Evolutionary conservation across 2,888 invertebrate genomes (phyloP).

Genomic region (Carcina quercana): DNA sequence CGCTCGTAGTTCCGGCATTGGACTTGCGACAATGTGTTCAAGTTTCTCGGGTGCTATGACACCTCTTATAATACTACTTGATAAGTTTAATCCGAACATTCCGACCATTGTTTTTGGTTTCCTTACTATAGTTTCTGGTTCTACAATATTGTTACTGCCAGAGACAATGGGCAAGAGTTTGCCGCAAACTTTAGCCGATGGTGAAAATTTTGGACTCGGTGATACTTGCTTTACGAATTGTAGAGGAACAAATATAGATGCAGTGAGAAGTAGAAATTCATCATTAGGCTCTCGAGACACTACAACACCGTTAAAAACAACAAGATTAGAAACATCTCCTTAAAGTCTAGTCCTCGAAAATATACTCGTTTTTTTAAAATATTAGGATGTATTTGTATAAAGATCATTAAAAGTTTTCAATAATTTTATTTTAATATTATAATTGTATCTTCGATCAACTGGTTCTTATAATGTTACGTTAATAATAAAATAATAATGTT

Average conservation of each 20-base stretch:
- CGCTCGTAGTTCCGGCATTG: conserved; percentile 87
- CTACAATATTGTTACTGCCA: conserved; percentile 82
- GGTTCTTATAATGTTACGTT: too few relatives aligned
- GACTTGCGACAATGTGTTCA: conserved; percentile 89
- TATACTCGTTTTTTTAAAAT: too few relatives aligned
- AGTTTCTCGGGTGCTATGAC: conserved; percentile 87
- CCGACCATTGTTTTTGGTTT: conserved; percentile 86
- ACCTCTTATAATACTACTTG: conserved; percentile 84
- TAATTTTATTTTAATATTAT: too few relatives aligned
- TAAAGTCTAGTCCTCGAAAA: too few relatives aligned
- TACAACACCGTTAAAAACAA: conserved; percentile 54
- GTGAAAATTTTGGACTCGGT: conserved; percentile 88
- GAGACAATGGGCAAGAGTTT: conserved; percentile 87
- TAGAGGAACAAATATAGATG: conserved; percentile 58
- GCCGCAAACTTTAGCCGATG: conserved; percentile 88
- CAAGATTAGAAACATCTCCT: too few relatives aligned
- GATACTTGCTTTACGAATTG: conserved; percentile 87
- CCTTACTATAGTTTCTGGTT: conserved; percentile 82
- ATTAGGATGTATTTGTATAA: too few relatives aligned
- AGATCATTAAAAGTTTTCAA: too few relatives aligned
- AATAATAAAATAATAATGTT: too few relatives aligned
- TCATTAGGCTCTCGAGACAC: conserved; percentile 51
- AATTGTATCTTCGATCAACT: too few relatives aligned
- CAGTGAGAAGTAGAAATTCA: too few relatives aligned
- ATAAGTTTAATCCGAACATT: conserved; percentile 84